A percentile compares a stretch with the other conserved stretches of the same genome.
These are phyloP conservation scores for Hypocryptadius cinnamomeus DNA, from an alignment of 2,113 vertebrate genomes.

Conservation along the genomic window DNA sequence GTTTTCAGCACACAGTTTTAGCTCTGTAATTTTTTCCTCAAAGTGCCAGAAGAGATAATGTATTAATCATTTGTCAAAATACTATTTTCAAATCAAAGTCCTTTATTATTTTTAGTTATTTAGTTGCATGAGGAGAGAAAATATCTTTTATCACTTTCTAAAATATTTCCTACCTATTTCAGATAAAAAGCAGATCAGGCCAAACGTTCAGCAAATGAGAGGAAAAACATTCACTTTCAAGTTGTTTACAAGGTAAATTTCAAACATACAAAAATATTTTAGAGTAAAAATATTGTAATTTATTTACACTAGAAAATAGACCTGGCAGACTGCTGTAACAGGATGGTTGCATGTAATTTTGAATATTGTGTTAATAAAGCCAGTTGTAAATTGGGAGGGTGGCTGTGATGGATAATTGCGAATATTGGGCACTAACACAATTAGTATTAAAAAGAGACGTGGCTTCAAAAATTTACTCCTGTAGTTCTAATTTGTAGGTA, in stretches of 20 bases:
- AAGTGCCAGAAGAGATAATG: not conserved
- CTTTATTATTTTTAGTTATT: not conserved
- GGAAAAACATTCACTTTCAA: not conserved
- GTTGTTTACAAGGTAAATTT: not conserved
- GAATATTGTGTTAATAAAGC: not conserved
- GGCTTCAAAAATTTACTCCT: not conserved
- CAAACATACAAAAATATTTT: not conserved
- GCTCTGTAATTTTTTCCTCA: not conserved
- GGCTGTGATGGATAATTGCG: not conserved
- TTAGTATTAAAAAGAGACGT: not conserved
- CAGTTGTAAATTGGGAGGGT: not conserved
- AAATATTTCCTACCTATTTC: not conserved
- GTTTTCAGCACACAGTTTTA: not conserved
- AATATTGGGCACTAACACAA: not conserved
- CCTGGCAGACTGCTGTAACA: not conserved
- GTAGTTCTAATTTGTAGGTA: conserved; percentile 27
- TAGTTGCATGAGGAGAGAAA: not conserved
- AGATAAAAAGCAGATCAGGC: not conserved
- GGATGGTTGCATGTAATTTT: not conserved
- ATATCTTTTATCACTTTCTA: not conserved
- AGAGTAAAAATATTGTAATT: not conserved
- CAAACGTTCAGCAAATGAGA: not conserved
- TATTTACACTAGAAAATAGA: not conserved
- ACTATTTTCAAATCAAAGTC: not conserved
- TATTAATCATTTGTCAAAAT: not conserved